phyloP scores from a whole-genome alignment of 1,140 invertebrate species.

The Meteorus sp. region DNA sequence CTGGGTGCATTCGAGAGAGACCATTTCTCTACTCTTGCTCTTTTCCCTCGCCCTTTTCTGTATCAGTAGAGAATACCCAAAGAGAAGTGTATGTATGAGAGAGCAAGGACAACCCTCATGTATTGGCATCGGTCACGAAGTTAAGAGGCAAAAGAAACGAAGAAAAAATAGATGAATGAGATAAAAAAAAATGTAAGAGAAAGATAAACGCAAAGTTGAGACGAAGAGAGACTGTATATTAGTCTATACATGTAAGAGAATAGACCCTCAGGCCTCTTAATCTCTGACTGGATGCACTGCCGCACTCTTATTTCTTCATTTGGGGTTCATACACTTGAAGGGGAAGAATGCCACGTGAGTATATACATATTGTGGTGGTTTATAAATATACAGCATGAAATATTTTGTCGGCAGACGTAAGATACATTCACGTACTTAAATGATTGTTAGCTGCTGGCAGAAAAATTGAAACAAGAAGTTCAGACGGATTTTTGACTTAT shows the following conservation, averaged over 20 bases:
- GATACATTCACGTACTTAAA: no score
- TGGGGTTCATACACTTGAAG: neutral
- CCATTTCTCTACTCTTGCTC: neutral
- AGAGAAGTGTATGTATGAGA: neutral
- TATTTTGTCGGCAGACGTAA: no score
- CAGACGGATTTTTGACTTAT: no score
- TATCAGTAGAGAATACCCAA: no score
- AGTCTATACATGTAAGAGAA: constrained; percentile 1
- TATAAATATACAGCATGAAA: no score
- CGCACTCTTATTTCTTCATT: constrained; percentile 43
- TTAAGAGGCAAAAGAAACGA: no score
- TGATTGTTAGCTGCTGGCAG: no score
- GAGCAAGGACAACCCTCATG: neutral
- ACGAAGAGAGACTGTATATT: neutral
- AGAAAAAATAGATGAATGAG: no score
- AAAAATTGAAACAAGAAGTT: no score
- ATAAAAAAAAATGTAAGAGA: no score
- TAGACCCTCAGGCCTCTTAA: constrained; percentile 29
- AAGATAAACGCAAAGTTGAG: neutral
- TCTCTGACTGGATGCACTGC: constrained; percentile 32
- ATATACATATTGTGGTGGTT: neutral
- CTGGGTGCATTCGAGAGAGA: constrained; percentile 33
- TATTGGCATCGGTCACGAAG: no score
- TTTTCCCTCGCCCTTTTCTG: neutral
- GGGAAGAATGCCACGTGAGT: neutral